These are phyloP conservation scores for Macaca nemestrina DNA, from an alignment of 2,113 vertebrate genomes.

Conservation along the genomic window DNA sequence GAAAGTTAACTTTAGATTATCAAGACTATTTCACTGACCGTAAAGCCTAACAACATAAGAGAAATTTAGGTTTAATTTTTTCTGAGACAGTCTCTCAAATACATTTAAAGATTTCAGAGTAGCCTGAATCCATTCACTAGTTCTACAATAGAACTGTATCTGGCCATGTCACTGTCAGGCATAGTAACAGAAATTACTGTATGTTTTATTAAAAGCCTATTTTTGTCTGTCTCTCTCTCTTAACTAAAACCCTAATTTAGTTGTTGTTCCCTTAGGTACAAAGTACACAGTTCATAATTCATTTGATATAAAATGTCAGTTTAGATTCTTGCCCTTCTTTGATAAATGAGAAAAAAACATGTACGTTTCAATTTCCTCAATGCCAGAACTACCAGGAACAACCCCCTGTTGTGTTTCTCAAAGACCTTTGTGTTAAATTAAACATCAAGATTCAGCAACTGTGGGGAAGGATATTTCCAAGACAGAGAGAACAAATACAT, in stretches of 20 bases:
- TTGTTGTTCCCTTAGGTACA: conserved; percentile 87
- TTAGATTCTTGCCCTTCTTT: conserved; percentile 85
- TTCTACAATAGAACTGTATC: conserved; percentile 24
- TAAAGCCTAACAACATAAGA: not conserved
- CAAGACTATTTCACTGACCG: not conserved
- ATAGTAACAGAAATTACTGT: conserved; percentile 75
- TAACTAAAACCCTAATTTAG: conserved; percentile 85
- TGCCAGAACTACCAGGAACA: conserved; percentile 73
- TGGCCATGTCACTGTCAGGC: conserved; percentile 61
- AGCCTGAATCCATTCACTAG: not conserved
- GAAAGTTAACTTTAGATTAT: not conserved
- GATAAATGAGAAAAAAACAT: conserved; percentile 86
- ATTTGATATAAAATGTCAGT: conserved; percentile 88
- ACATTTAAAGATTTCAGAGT: conserved; percentile 57
- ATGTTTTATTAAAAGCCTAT: conserved; percentile 84
- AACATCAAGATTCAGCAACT: conserved; percentile 86
- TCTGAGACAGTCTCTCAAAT: not conserved
- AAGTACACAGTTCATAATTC: conserved; percentile 89
- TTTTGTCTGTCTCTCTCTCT: conserved; percentile 69
- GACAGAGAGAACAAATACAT: conserved; percentile 77
- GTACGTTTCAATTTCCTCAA: conserved; percentile 86
- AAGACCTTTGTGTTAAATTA: conserved; percentile 87
- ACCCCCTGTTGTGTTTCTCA: conserved; percentile 82
- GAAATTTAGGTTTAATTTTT: not conserved
- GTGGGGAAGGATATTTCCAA: conserved; percentile 81